A percentile compares a stretch with the other conserved stretches of the same genome.
Evolutionary conservation across 1,140 invertebrate genomes (phyloP).

Genomic region (Macrobrachium nipponense): DNA sequence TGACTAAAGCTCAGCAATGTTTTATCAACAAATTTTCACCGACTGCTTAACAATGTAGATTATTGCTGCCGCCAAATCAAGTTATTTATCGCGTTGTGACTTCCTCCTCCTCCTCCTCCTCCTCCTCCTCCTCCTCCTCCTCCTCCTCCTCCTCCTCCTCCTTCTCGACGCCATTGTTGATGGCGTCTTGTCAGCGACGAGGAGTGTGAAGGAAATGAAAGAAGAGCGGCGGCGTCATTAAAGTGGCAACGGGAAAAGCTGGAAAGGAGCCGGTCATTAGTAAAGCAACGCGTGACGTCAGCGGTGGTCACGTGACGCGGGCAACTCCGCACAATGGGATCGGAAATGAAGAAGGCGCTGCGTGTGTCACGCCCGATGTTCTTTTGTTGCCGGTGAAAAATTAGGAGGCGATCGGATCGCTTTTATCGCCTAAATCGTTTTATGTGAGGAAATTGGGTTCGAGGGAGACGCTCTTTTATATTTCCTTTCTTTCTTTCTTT

Average conservation of each 20-base stretch:
- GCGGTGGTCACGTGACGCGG: conserved; percentile 20
- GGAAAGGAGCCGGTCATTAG: not conserved
- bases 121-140: not conserved
- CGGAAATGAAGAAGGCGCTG: conserved; percentile 37
- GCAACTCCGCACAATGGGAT: conserved; percentile 29
- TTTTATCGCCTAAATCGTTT: conserved; percentile 33
- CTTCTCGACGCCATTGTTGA: not conserved
- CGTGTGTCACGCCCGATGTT: conserved; percentile 32
- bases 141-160: conserved; percentile 22
- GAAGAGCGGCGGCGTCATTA: not conserved
- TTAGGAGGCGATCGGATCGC: conserved; percentile 30
- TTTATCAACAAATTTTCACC: too few relatives aligned
- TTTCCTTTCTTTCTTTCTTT: conserved; percentile 8
- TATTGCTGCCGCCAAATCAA: too few relatives aligned
- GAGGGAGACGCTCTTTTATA: conserved; percentile 9
- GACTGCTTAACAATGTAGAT: too few relatives aligned
- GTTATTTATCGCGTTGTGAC: not conserved
- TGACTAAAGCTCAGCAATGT: too few relatives aligned
- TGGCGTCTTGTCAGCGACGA: not conserved
- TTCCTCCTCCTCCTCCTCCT: conserved; percentile 6
- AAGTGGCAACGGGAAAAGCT: too few relatives aligned
- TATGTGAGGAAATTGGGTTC: not conserved
- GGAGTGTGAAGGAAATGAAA: not conserved
- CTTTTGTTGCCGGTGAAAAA: conserved; percentile 42
- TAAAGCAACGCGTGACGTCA: conserved; percentile 20